Evolutionary conservation across 1,140 invertebrate genomes (phyloP), one percentile per base, ranked within the genome.

Genomic region (Scaptomyza hsui): DNA sequence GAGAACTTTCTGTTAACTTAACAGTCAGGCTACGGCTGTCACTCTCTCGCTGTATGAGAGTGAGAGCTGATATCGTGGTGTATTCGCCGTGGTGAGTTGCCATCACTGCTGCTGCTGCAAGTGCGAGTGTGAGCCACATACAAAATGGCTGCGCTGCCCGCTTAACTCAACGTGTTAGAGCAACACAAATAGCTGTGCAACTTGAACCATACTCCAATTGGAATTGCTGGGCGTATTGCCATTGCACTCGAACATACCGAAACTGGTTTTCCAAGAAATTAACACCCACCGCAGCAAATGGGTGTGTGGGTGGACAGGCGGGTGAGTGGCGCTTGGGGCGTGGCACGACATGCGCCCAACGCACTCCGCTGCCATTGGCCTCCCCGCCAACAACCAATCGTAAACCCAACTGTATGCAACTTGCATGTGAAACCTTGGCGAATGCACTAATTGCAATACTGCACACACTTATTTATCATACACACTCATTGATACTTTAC

Each of bases 141-240:
- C 82, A 86, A 86, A 86, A 86, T 86, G 81, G 81, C 82, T 73
- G 78, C 49, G 41, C 12, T 24, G 1, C 44, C 15, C 15, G 13
- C 29, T 15, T 1, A 12, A 4, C 13, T 13, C 16, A 7, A 5
- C n/a, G 18, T 1, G 75, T 42, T 6, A 61, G 75, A 88, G 29
- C 4, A 60, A 69, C 10, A 35, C 47, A 12, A 72, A 56, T 39
- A 45, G 48, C 44, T 32, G 12, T 15, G 9, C 3, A 29, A 13
- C 4, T 4, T 21, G 4, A 39, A 12, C 7, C 0, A 5, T 19
- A 81, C n/a, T 86, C 82, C 82, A 88, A 81, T 86, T 78, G 78
- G 78, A 86, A 78, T 60, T 42, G 1, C 0, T 45, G 18, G 19
- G n/a, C 32, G 16, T 70, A 53, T 57, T 45, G 53, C 59, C 59